These are phyloP conservation scores for Melanostigma gelatinosum DNA, from an alignment of 2,113 vertebrate species.

Conservation along the genomic window DNA sequence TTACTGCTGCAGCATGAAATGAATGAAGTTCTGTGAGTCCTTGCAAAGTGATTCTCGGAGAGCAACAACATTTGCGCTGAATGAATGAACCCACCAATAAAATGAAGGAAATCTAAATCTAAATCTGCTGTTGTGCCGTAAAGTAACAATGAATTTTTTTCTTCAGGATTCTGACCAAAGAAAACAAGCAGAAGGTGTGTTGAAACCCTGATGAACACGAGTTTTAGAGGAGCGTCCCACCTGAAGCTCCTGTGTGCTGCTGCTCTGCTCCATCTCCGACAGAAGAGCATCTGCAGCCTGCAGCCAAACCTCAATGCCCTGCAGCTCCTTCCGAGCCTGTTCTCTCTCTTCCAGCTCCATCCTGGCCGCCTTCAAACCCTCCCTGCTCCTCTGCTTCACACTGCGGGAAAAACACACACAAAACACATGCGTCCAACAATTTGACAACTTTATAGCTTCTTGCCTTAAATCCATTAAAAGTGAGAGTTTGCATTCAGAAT, in stretches of 20 bases:
- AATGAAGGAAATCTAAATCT: too few relatives aligned
- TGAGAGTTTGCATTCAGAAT: background rate
- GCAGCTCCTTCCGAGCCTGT: constrained; percentile 83
- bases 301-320: constrained; percentile 76
- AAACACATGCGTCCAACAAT: background rate
- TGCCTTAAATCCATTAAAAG: background rate
- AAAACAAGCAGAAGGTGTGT: background rate
- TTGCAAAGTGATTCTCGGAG: background rate
- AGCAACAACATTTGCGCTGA: background rate
- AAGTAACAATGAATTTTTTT: background rate
- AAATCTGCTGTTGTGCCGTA: background rate
- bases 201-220: background rate
- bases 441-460: background rate
- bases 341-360: constrained; percentile 86
- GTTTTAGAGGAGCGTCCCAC: constrained; percentile 71
- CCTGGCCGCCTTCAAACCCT: constrained; percentile 76
- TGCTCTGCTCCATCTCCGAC: constrained; percentile 69
- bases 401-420: constrained; percentile 72
- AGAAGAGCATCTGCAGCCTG: constrained; percentile 74
- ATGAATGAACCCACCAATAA: background rate
- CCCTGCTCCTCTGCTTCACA: constrained; percentile 81
- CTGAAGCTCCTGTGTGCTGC: constrained; percentile 83
- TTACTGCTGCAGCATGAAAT: background rate
- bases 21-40: too few relatives aligned
- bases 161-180: background rate